Conservation (phyloP, 1,140 invertebrate species). For the Marisa cornuarietis region DNA sequence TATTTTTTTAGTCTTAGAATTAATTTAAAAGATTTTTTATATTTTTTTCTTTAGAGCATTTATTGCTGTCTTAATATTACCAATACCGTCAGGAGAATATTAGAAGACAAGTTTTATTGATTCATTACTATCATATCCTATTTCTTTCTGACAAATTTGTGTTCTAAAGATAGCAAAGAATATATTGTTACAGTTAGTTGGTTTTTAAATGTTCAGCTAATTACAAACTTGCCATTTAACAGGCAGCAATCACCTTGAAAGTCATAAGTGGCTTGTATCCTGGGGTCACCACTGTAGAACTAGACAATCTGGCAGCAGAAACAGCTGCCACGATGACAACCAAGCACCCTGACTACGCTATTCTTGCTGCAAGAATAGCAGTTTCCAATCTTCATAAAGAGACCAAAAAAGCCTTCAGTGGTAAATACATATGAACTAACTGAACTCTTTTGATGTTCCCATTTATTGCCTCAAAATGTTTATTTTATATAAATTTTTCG, state of each 20-base stretch:
- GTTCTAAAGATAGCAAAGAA: too few species aligned
- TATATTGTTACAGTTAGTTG: background rate
- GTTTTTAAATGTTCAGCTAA: background rate
- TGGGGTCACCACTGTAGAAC: constrained; percentile 94
- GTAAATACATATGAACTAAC: constrained; percentile 34
- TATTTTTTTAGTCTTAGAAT: background rate
- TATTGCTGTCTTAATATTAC: too few species aligned
- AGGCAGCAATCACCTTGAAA: constrained; percentile 69
- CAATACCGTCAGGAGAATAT: too few species aligned
- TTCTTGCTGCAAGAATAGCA: constrained; percentile 93
- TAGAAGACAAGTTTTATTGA: too few species aligned
- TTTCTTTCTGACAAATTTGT: too few species aligned
- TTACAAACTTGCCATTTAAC: constrained; percentile 26
- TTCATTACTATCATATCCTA: too few species aligned
- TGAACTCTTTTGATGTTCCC: too few species aligned
- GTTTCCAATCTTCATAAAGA: constrained; percentile 98
- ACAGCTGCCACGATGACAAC: constrained; percentile 96
- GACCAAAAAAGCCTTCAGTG: constrained; percentile 67
- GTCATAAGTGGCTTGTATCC: constrained; percentile 93
- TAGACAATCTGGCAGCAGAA: constrained; percentile 97
- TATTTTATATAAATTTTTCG: too few species aligned
- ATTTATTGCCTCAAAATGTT: too few species aligned
- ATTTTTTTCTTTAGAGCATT: too few species aligned
- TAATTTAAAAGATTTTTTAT: background rate
- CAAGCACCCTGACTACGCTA: constrained; percentile 96